A percentile compares a stretch with the other conserved stretches of the same genome.
Evolutionary conservation across 2,797 vertebrate species (phyloP).

Genomic region (Parambassis ranga): DNA sequence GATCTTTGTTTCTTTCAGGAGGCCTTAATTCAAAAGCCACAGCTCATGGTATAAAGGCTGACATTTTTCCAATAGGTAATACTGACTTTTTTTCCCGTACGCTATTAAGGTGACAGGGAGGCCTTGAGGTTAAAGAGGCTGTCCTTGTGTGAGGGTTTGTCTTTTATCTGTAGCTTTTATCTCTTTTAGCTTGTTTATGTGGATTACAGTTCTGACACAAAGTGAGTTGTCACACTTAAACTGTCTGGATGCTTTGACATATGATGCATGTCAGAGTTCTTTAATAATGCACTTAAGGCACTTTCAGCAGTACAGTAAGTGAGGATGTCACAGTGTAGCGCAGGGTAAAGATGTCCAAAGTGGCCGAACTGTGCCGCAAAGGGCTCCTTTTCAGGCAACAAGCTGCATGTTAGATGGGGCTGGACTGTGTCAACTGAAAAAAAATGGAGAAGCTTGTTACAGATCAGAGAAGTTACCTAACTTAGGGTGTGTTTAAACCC

Average conservation of each 20-base stretch:
- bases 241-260: neutral
- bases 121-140: conserved; percentile 44
- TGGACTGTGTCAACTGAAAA: too few species aligned
- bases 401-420: too few species aligned
- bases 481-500: too few species aligned
- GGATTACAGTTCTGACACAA: conserved; percentile 23
- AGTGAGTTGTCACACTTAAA: conserved; percentile 1
- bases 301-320: neutral
- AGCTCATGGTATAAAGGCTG: conserved; percentile 30
- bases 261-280: conserved; percentile 2
- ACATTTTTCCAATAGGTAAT: conserved; percentile 52
- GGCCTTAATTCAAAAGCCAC: conserved; percentile 31
- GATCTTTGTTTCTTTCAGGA: conserved; percentile 34
- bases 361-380: too few species aligned
- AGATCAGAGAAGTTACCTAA: too few species aligned
- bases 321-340: too few species aligned
- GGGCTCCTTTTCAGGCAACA: too few species aligned
- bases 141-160: conserved; percentile 31
- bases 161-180: conserved; percentile 9
- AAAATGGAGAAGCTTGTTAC: too few species aligned
- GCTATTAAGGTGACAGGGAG: conserved; percentile 31
- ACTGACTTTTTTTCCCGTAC: conserved; percentile 28
- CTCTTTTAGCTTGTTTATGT: conserved; percentile 10
- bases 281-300: neutral
- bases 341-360: too few species aligned